Base-by-base conservation (phyloP, 1,140 invertebrate species). In the Cardiocondyla obscurior region DNA sequence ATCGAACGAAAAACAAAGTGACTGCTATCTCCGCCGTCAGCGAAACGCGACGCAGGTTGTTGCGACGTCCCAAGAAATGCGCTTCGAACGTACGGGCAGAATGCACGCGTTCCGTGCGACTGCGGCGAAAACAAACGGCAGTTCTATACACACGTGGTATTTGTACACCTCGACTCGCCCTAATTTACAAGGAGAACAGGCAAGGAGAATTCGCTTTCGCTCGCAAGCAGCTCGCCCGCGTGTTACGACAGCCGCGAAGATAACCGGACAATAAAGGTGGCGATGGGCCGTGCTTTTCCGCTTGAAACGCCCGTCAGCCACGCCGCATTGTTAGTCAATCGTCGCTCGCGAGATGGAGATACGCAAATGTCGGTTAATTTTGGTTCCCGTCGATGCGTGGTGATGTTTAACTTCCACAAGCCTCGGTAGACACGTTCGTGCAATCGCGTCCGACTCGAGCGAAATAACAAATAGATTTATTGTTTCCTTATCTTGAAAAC, bases 51-150 rank as follows among this genome's bases (percentile, higher is more conserved):
- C 49, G 51, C 19, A 14, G 28, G 16, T 36, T 69, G 84, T 55
- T 60, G 16, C 44, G 16, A 33, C 58, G 73, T 42, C 36, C 42
- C 49, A 67, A 82, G 84, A 67, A 86, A 86, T 62, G 67, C 22
- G 79, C 55, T 81, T 81, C 10, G 39, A 36, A 19, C 22, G 57
- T 33, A 60, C 79, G 44, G 81, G 65, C 46, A 33, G 51, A 70
- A 69, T 19, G 19, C 10, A 7, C 72, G 55, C 10, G 22, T 33
- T 84, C 58, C 25, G 22, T 12, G 69, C 36, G 19, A 58, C n/a
- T 25, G 30, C 42, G 65, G 69, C 49, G 83, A 81, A 85, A 85
- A 81, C 74, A 81, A 85, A 85, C 39, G 22, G 19, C 7, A 28
- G n/a, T 44, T 81, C n/a, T 73, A 49, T 49, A 14, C 14, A 57